Conservation (phyloP, 2,888 invertebrate species). For the Thumatha senex region DNA sequence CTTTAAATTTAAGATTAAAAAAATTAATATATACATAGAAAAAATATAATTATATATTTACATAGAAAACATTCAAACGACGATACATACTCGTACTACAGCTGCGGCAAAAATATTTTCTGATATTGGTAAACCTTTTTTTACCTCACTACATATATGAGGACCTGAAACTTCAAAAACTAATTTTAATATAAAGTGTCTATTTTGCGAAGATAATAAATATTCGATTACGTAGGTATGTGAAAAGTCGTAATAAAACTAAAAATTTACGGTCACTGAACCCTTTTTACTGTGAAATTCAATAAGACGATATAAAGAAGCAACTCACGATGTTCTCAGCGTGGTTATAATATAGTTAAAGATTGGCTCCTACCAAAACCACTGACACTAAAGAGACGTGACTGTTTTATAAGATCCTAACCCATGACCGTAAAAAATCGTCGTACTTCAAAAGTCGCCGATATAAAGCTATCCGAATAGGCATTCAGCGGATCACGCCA, state of each 20-base stretch:
- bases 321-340: conserved; percentile 39
- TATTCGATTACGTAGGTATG: conserved; percentile 25
- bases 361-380: conserved; percentile 49
- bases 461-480: conserved; percentile 61
- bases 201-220: conserved; percentile 28
- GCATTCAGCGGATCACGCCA: conserved; percentile 54
- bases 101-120: no score
- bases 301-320: conserved; percentile 50
- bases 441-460: conserved; percentile 49
- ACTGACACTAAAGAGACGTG: conserved; percentile 68
- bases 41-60: no score
- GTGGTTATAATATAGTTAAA: conserved; percentile 67
- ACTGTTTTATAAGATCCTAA: conserved; percentile 61
- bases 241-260: conserved; percentile 38
- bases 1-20: no score
- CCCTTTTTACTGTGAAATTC: conserved; percentile 57
- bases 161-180: conserved; percentile 26
- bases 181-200: conserved; percentile 33
- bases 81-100: no score
- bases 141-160: conserved; percentile 15
- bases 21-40: no score
- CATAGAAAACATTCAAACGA: no score
- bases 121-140: neutral
- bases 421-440: conserved; percentile 55
- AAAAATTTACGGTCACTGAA: conserved; percentile 48